Conservation (phyloP, 2,888 invertebrate species). For the Neocrepidodera transversa region DNA sequence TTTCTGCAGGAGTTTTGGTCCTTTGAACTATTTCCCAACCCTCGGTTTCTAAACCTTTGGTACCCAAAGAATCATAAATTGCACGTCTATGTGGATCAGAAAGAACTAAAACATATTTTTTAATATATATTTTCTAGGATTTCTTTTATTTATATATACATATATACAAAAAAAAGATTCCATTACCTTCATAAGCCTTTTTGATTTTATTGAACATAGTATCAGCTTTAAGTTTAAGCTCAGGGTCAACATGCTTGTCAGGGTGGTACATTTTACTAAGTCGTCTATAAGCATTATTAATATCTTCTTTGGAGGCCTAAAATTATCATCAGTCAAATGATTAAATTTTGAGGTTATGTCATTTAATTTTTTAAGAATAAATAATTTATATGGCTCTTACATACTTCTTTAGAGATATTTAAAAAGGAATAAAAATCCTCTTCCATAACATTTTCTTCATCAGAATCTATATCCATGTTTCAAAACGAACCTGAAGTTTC, state of each 20-base stretch:
- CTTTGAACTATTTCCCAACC: conserved; percentile 95
- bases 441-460: conserved; percentile 70
- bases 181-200: conserved; percentile 86
- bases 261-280: conserved; percentile 95
- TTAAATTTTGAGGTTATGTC: conserved; percentile 37
- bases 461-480: conserved; percentile 72
- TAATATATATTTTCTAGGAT: conserved; percentile 4
- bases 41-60: conserved; percentile 89
- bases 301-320: conserved; percentile 92
- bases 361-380: conserved; percentile 5
- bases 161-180: too few relatives aligned
- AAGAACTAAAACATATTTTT: conserved; percentile 68
- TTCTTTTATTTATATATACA: too few relatives aligned
- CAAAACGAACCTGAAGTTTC: conserved; percentile 24
- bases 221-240: conserved; percentile 88
- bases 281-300: conserved; percentile 89
- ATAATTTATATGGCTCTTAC: conserved; percentile 1
- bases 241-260: conserved; percentile 89
- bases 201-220: conserved; percentile 91
- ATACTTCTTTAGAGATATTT: conserved; percentile 83
- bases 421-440: conserved; percentile 90
- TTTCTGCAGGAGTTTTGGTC: conserved; percentile 93
- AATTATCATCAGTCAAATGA: conserved; percentile 43
- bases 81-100: conserved; percentile 93
- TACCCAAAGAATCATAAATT: conserved; percentile 92